Evolutionary conservation across 2,797 vertebrate species (phyloP).

Genomic region (Galagoides demidoff): DNA sequence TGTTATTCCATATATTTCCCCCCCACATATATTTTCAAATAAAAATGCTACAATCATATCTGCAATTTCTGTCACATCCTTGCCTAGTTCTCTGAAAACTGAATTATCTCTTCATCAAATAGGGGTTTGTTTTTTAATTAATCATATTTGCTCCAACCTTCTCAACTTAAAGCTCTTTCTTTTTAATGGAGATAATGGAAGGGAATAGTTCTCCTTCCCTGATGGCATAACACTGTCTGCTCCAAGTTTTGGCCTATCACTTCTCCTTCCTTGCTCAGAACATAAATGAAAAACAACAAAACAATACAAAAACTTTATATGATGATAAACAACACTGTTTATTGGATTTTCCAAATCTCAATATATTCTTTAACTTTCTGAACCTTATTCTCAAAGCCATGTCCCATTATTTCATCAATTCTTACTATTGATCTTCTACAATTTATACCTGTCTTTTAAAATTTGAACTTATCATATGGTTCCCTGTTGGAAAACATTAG

Average conservation of each 20-base stretch:
- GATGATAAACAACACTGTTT: neutral
- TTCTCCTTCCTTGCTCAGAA: neutral
- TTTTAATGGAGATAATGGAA: neutral
- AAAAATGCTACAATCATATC: neutral
- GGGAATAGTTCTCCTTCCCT: neutral
- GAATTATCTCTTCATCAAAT: neutral
- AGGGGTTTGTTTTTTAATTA: neutral
- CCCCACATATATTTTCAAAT: neutral
- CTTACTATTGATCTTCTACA: neutral
- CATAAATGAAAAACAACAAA: neutral
- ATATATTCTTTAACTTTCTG: neutral
- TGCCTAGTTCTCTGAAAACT: neutral
- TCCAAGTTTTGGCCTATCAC: neutral
- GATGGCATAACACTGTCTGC: neutral
- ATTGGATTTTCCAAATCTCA: neutral
- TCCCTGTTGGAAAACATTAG: neutral
- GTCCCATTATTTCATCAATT: neutral
- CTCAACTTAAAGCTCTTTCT: neutral
- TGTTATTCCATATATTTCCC: neutral
- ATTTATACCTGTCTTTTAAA: neutral
- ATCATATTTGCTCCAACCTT: neutral
- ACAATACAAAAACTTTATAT: neutral
- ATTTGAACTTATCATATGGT: neutral
- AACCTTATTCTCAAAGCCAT: neutral
- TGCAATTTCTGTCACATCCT: neutral